phyloP scores from a whole-genome alignment of 2,797 vertebrate species.

The Galago senegalensis region DNA sequence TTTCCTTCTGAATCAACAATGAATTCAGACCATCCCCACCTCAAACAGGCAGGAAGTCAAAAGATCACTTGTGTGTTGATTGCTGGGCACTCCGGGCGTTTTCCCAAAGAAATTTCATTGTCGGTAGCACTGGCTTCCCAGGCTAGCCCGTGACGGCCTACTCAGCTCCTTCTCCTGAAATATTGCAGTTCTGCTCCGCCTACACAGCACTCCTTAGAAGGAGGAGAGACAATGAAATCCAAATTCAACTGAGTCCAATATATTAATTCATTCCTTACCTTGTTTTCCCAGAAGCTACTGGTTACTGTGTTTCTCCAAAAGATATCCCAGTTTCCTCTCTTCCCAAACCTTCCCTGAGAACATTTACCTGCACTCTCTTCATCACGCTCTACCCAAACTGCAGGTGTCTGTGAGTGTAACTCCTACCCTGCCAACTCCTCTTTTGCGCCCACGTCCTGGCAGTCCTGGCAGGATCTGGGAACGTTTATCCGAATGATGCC shows the following conservation, averaged over 20 bases:
- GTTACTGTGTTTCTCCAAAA: neutral
- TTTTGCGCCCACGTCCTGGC: neutral
- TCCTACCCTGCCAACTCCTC: neutral
- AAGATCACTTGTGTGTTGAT: neutral
- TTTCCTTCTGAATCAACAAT: slow-evolving; percentile 58
- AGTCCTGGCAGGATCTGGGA: neutral
- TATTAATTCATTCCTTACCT: neutral
- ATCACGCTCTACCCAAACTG: neutral
- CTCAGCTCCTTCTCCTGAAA: slow-evolving; percentile 32
- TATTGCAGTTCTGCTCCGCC: neutral
- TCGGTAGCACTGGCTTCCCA: neutral
- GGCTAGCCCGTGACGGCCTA: slow-evolving; percentile 1
- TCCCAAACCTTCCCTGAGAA: neutral
- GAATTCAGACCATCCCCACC: slow-evolving; percentile 12
- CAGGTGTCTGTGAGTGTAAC: neutral
- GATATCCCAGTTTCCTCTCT: slow-evolving; percentile 6
- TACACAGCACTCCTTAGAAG: neutral
- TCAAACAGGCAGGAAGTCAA: slow-evolving; percentile 63
- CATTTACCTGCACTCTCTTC: no score
- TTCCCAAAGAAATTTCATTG: slow-evolving; percentile 24
- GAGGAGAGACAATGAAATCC: neutral
- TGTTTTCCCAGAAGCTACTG: slow-evolving; percentile 14
- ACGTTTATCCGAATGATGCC: neutral
- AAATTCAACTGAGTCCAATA: slow-evolving; percentile 41
- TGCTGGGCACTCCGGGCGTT: neutral